A percentile compares a stretch with the other conserved stretches of the same genome.
These are phyloP conservation scores for Hycleus phaleratus DNA, from an alignment of 1,140 invertebrate genomes.

Conservation along the genomic window DNA sequence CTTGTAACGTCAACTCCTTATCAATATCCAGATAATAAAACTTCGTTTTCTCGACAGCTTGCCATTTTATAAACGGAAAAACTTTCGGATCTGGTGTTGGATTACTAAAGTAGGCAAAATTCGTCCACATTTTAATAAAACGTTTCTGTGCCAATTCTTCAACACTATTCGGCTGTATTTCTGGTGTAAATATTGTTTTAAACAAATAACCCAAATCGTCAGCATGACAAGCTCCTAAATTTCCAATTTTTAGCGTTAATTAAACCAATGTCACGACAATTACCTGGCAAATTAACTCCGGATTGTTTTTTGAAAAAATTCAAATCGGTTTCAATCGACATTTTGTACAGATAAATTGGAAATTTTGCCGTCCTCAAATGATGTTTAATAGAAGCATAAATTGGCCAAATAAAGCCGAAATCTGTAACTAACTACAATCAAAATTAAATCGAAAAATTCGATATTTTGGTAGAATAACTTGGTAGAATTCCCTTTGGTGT, in stretches of 20 bases:
- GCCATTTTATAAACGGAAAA: slow-evolving; percentile 15
- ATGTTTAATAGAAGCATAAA: slow-evolving; percentile 6
- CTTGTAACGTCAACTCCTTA: background rate
- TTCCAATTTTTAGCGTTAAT: no score
- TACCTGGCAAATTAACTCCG: slow-evolving; percentile 30
- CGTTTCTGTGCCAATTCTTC: slow-evolving; percentile 30
- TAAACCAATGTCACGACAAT: no score
- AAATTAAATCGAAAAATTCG: background rate
- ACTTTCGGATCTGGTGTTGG: slow-evolving; percentile 35
- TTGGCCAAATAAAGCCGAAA: background rate
- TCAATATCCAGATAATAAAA: slow-evolving; percentile 19
- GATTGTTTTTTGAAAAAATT: slow-evolving; percentile 7
- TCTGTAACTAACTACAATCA: slow-evolving; percentile 8
- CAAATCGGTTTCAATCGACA: slow-evolving; percentile 13
- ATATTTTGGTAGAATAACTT: background rate
- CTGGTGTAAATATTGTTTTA: slow-evolving; percentile 39
- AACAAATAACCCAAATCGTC: slow-evolving; percentile 56
- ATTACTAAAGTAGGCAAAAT: slow-evolving; percentile 43
- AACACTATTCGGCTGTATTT: slow-evolving; percentile 11
- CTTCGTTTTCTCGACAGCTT: slow-evolving; percentile 15
- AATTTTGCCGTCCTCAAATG: slow-evolving; percentile 6
- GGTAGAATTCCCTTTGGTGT: background rate
- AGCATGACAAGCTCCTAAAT: slow-evolving; percentile 43
- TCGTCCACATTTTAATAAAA: slow-evolving; percentile 42
- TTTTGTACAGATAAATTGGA: slow-evolving; percentile 20